These are phyloP conservation scores for Acrossocheilus wenchowensis DNA, from an alignment of 2,797 vertebrate species.

Conservation along the genomic window DNA sequence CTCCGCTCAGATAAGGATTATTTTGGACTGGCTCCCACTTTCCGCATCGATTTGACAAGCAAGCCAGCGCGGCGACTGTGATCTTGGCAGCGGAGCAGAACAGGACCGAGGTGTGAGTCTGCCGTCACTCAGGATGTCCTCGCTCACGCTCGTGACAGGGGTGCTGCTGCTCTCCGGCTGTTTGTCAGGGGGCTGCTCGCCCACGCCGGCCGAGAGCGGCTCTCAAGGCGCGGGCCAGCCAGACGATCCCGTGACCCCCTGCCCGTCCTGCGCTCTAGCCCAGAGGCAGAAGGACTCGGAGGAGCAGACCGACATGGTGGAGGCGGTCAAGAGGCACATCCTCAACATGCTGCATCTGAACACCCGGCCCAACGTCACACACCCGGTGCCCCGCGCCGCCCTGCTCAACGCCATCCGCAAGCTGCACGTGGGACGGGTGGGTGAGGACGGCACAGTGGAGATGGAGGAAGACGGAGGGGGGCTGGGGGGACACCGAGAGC, in stretches of 20 bases:
- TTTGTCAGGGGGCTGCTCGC: conserved; percentile 80
- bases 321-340: conserved; percentile 96
- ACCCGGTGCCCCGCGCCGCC: conserved; percentile 89
- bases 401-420: conserved; percentile 92
- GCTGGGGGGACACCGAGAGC: conserved; percentile 71
- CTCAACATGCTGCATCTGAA: conserved; percentile 95
- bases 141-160: conserved; percentile 78
- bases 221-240: conserved; percentile 1
- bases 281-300: conserved; percentile 83
- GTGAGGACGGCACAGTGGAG: conserved; percentile 89
- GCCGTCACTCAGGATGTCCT: conserved; percentile 81
- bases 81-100: conserved; percentile 50
- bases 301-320: conserved; percentile 89
- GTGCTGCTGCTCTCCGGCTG: conserved; percentile 81
- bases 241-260: conserved; percentile 76
- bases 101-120: conserved; percentile 37
- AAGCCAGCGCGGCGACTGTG: conserved; percentile 39
- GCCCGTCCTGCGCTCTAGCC: conserved; percentile 87
- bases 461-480: conserved; percentile 85
- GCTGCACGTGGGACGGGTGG: conserved; percentile 90
- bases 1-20: conserved; percentile 62
- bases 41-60: conserved; percentile 27
- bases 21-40: conserved; percentile 46
- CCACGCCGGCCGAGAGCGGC: conserved; percentile 68
- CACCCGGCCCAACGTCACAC: conserved; percentile 91